Base-by-base conservation (phyloP, 2,113 vertebrate species). In the Rhinolophus ferrumequinum region DNA sequence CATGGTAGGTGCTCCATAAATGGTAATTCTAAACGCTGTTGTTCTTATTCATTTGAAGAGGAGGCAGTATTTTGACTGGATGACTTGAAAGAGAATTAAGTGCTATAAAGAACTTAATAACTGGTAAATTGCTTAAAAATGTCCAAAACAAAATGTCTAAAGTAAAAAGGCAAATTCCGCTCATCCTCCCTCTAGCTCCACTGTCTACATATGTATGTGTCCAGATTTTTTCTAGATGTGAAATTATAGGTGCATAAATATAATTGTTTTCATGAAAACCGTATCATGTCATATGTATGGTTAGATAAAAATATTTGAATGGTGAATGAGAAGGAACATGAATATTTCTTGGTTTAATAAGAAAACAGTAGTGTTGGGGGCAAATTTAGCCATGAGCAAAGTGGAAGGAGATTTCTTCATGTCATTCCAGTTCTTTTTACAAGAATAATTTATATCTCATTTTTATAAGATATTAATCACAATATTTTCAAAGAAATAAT, bases 401-500 rank as follows among this genome's bases (percentile, higher is more conserved):
- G 70, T 50, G 2, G 13, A 96, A 94, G 60, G 70, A 72, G 41
- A 26, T n/a, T n/a, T 54, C 35, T 86, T 16, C n/a, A 80, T 52
- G 11, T 18, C 67, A 72, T 28, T 41, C 1, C 7, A 84, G 3
- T 79, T 35, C 4, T 38, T 95, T 95, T 44, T 6, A 85, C 35
- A 77, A 64, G 26, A 77, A 26, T 69, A 86, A 33, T 80, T 52
- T 66, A 75, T 70, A 10, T 60, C 0, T 70, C 54, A 50, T 75
- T 95, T 93, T 73, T 82, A 81, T 84, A 73, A 58, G 44, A 58
- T 16, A 94, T 26, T 82, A 66, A 72, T 56, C 58, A 85, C 33
- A 93, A 44, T 91, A 81, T 66, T 93, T 90, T 75, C 41, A 92
- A 81, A 81, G 35, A 76, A 82, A 67, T 62, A 79, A 56, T 58